phyloP scores from a whole-genome alignment of 2,797 vertebrate genomes.

The Galaxias olidus region DNA sequence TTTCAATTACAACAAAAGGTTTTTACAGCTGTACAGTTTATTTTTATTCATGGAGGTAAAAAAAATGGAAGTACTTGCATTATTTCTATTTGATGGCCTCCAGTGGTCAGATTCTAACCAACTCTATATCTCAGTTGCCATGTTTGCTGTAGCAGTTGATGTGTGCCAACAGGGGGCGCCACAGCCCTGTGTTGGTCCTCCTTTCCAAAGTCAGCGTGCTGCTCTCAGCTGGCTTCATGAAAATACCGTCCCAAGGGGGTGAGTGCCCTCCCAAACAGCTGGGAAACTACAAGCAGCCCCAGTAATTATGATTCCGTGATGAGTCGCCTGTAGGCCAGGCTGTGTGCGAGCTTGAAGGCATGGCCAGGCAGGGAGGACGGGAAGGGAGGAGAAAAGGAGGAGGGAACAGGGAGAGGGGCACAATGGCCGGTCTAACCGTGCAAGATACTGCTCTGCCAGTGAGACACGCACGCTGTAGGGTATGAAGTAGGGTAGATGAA shows the following conservation, averaged over 20 bases:
- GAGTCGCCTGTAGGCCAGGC: conserved; percentile 6
- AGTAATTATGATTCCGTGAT: conserved; percentile 29
- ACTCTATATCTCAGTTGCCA: neutral
- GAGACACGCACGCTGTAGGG: neutral
- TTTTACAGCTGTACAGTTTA: too few relatives aligned
- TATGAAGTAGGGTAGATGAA: too few relatives aligned
- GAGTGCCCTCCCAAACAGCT: conserved; percentile 20
- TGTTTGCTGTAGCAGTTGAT: conserved; percentile 16
- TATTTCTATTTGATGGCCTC: conserved; percentile 3
- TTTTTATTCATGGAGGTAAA: too few relatives aligned
- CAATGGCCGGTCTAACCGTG: neutral
- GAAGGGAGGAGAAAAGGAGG: too few relatives aligned
- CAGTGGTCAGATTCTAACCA: conserved; percentile 19
- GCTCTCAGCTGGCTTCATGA: conserved; percentile 15
- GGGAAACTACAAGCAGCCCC: conserved; percentile 21
- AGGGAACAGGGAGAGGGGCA: neutral
- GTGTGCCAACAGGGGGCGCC: conserved; percentile 49
- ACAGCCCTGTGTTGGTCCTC: conserved; percentile 25
- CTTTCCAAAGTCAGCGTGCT: neutral
- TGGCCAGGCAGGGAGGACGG: conserved; percentile 2
- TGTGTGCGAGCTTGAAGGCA: neutral
- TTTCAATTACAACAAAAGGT: too few relatives aligned
- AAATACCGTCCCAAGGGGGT: conserved; percentile 13
- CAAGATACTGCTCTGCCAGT: neutral
- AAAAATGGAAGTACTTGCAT: too few relatives aligned